Evolutionary conservation across 2,113 vertebrate genomes (phyloP), one percentile per base, ranked within the genome.

Genomic region (Scortum barcoo): DNA sequence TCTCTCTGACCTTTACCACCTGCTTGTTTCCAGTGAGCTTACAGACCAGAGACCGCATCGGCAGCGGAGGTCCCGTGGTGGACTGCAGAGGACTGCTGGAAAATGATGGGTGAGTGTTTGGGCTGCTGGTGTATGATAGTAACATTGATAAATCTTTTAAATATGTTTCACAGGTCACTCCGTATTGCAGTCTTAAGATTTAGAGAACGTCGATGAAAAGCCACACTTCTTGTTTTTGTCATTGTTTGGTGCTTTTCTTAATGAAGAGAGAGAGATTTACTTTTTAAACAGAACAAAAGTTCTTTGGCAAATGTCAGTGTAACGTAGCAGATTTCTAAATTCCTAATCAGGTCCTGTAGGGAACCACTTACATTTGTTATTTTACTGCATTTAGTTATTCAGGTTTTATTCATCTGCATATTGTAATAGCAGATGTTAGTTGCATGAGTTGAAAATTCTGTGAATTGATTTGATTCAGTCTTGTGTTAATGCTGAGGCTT

Each of bases 71-170:
- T 8, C 96, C 98, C 3, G 98, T 99, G 86, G 97, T 99, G 80
- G 98, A 99, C 95, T 99, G 98, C 93, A 95, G 98, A 92, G 98
- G 97, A 63, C 96, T 99, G 77, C 87, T 99, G 88, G 98, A 98
- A 84, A 98, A 97, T 90, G 98, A 99, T 94, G 97, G 97, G 98
- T 99, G 95, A 89, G 97, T 92, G 28, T 83, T 69, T 22, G 30
- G 1, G 2, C 69, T 24, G 24, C 46, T 36, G 50, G 19, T 10
- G 19, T 54, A 22, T n/a, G 57, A 3, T 19, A 24, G 30, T 36
- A 30, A 50, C 48, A 46, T 48, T 50, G 28, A 19, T 50, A 26
- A 38, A 13, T 51, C 19, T 42, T 42, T n/a, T 28, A 30, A 19
- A 51, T n/a, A 24, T 53, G 16, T 72, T 53, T 62, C 13, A 56